Base-by-base conservation (phyloP, 2,888 invertebrate genomes). In the Nemotelus nigrinus region DNA sequence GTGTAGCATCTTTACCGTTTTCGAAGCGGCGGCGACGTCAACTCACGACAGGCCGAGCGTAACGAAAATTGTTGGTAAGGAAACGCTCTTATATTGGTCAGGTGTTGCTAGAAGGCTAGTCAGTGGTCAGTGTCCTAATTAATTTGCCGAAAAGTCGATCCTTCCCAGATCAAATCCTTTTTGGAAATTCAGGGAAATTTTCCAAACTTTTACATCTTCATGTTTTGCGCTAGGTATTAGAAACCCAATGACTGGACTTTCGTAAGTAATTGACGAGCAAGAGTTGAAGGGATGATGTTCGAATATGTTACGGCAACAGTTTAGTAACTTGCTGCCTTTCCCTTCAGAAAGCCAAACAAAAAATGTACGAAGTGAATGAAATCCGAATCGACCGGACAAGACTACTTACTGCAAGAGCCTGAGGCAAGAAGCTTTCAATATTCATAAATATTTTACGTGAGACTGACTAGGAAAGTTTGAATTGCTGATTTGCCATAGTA, bases 381-480 rank as follows among this genome's bases (percentile, higher is more conserved):
- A 48, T 60, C 48, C 8, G 47, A n/a, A 45, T 48, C 43, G 48
- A 74, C 63, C 39, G 70, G 50, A 53, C 58, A 58, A 53, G 58
- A 43, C 45, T 41, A 25, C 25, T 25, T 25, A 41, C 75, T 64
- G n/a, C 55, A 10, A 63, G 67, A 72, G 77, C 79, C 74, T 68
- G 57, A 63, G 77, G 78, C 79, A 75, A 78, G 79, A 77, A 79
- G 71, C 76, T 80, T 80, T 78, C 80, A 79, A 79, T 80, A 80
- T 79, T 80, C 78, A 80, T 80, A 80, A 80, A 80, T 80, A 80
- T 79, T 80, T 80, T 80, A 80, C 78, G 77, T 50, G 77, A 53
- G 48, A 70, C 60, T 65, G 75, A 53, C 75, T 72, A 25, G 25
- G 63, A 79, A 76, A 74, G 74, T 74, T 74, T 60, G 74, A 74